Base-by-base conservation (phyloP, 2,888 invertebrate genomes). In the Dicyrtomina minuta region DNA sequence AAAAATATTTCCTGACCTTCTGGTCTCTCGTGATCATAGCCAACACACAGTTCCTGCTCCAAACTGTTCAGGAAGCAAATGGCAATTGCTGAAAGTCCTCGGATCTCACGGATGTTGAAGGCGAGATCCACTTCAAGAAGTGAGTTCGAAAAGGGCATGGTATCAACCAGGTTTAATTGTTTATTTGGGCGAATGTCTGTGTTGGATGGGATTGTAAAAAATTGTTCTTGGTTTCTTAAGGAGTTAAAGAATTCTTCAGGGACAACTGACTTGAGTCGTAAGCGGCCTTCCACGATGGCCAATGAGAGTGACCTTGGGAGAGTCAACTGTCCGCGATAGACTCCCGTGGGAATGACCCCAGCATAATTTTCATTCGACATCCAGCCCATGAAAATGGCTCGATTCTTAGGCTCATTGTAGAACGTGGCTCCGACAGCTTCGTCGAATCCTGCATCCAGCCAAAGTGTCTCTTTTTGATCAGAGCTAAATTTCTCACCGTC, bases 401-500 rank as follows among this genome's bases (percentile, higher is more conserved):
- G 26, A 8, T 65, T 61, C 1, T 56, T 26, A 0, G 74, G 74
- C 5, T 72, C 72, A 43, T 75, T 74, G 22, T 64, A 66, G 46
- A 75, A 77, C 0, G 75, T 72, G 0, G 76, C 76, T 17, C 56
- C 72, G 8, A 76, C 77, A 44, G 76, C 76, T 51, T 77, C 76
- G 33, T 77, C 77, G 0, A 72, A 70, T n/a, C n/a, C n/a, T n/a
- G n/a, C 77, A 44, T 78, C 78, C 56, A 78, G 46, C 77, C 77
- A 78, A 24, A 73, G 67, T 3, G 73, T 6, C 6, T 68, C 41
- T 12, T 46, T 64, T 66, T 66, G 66, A 24, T 62, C 68, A 26
- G 61, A 64, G 44, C 20, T 39, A 56, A 71, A 75, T 0, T 67
- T 64, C 0, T 44, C 59, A 5, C 71, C 72, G 39, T 75, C 70